Evolutionary conservation across 1,140 invertebrate species (phyloP).

Genomic region (Vanessa tameamea): DNA sequence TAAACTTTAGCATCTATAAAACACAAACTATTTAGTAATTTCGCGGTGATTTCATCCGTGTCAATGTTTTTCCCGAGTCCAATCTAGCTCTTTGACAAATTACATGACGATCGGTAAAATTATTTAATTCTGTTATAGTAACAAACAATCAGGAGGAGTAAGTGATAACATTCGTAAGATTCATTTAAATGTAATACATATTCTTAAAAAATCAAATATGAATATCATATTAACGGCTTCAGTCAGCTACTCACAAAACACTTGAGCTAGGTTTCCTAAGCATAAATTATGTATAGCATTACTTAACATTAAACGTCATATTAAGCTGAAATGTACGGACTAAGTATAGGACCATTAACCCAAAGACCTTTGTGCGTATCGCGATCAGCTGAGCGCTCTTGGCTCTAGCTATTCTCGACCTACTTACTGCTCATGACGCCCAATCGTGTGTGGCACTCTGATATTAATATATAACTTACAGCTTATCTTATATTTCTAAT

Average conservation of each 20-base stretch:
- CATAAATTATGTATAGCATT: background rate
- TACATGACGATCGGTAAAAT: no score
- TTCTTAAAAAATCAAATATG: no score
- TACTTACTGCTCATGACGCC: slow-evolving; percentile 49
- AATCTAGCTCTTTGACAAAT: no score
- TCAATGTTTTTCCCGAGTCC: no score
- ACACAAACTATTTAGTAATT: no score
- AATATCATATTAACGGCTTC: no score
- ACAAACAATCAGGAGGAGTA: no score
- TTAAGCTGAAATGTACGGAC: slow-evolving; percentile 25
- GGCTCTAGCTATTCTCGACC: slow-evolving; percentile 57
- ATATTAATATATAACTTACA: background rate
- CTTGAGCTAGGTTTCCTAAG: background rate
- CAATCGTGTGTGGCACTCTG: slow-evolving; percentile 9
- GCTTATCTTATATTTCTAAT: background rate
- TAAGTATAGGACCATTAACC: slow-evolving; percentile 55
- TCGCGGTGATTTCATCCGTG: no score
- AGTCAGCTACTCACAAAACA: background rate
- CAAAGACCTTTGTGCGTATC: slow-evolving; percentile 67
- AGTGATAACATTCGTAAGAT: no score
- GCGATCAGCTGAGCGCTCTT: slow-evolving; percentile 67
- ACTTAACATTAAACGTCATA: slow-evolving; percentile 3
- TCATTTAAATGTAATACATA: no score
- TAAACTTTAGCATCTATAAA: no score
- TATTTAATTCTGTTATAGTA: no score